Percentiles rank a stretch among this genome's conserved stretches.
Conservation (phyloP, 2,113 vertebrate genomes). For the Seriola rivoliana region DNA sequence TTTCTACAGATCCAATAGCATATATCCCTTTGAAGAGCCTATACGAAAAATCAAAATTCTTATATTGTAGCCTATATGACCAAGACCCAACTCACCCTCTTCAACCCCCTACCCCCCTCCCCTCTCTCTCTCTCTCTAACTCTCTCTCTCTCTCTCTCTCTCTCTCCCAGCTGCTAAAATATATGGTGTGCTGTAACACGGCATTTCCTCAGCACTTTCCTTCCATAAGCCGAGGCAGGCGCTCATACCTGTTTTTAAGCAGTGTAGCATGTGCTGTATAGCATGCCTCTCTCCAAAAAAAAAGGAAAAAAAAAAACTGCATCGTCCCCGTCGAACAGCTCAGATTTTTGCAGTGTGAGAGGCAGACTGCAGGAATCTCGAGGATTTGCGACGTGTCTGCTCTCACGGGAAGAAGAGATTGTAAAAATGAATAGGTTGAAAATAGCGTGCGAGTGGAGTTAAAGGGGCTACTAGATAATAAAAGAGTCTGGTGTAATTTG, state of each 20-base stretch:
- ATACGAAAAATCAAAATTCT: constrained; percentile 70
- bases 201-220: constrained; percentile 69
- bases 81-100: constrained; percentile 35
- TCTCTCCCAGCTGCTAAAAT: constrained; percentile 55
- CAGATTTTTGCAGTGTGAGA: constrained; percentile 66
- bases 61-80: constrained; percentile 64
- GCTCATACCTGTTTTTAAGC: constrained; percentile 71
- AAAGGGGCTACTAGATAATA: constrained; percentile 84
- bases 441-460: constrained; percentile 84
- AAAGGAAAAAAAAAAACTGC: constrained; percentile 44
- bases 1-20: constrained; percentile 67
- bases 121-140: not conserved
- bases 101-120: not conserved
- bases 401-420: constrained; percentile 83
- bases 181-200: constrained; percentile 68
- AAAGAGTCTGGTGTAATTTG: constrained; percentile 81
- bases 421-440: constrained; percentile 86
- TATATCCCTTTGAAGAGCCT: constrained; percentile 58
- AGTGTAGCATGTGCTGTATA: constrained; percentile 48
- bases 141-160: constrained; percentile 7
- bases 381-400: constrained; percentile 84
- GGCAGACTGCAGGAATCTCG: constrained; percentile 81
- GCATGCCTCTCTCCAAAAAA: constrained; percentile 27
- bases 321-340: constrained; percentile 60
- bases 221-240: constrained; percentile 62